Conservation (phyloP, 2,888 invertebrate species). For the Ramazzottius varieornatus region DNA sequence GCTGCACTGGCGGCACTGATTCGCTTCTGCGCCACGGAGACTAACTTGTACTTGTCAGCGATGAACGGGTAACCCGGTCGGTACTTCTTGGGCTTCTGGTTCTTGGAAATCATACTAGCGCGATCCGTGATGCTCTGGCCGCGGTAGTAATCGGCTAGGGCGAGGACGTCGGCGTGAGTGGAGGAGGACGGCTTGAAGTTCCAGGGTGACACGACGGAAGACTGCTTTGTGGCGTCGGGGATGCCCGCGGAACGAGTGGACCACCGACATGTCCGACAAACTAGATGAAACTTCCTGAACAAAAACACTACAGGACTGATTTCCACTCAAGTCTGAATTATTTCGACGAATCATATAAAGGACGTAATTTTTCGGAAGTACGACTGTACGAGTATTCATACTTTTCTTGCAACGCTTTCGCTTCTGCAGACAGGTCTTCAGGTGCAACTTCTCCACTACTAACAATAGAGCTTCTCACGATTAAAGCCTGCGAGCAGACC, state of each 20-base stretch:
- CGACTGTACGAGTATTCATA: no score
- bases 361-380: no score
- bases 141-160: not conserved
- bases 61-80: not conserved
- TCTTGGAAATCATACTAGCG: not conserved
- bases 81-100: not conserved
- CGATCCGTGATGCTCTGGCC: not conserved
- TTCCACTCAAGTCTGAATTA: no score
- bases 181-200: not conserved
- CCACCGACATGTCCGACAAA: not conserved
- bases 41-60: not conserved
- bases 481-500: not conserved
- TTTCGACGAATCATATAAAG: no score
- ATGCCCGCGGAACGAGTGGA: not conserved
- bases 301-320: no score
- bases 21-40: constrained; percentile 1
- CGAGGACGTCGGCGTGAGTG: not conserved
- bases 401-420: no score
- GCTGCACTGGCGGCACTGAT: not conserved
- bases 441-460: no score
- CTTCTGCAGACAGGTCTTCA: no score
- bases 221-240: not conserved
- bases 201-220: not conserved
- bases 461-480: no score
- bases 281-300: not conserved